Evolutionary conservation across 23 tunicate species (phyloP), one percentile per base, ranked within the genome.

Genomic region (Styela plicata): DNA sequence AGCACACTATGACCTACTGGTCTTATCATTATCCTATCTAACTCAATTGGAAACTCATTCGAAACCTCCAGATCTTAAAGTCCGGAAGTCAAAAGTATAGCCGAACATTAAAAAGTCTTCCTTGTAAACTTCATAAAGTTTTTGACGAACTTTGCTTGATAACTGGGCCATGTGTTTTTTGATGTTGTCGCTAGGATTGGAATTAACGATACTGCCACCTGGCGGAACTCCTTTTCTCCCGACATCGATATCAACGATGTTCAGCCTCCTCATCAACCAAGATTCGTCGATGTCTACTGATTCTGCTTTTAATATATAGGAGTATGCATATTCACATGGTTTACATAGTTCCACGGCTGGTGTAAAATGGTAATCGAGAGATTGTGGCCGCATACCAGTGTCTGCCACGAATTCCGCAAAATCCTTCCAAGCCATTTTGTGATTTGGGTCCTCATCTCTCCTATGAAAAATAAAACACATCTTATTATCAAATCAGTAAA

Each of bases 191-290:
- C 66, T 76, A 1, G 66, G 66, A 44, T 44, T 76, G 18, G 28
- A 7, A 29, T 76, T 76, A 10, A 76, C 81, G 28, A 76, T 24
- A 44, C 81, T 76, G 13, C 81, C 81, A 0, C 81, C 81, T 21
- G 81, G 81, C 44, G 81, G 81, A 25, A 44, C 31, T 27, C 81
- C 81, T 36, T 76, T 52, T 24, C 81, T 21, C 18, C 81, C 81
- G 5, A 76, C 31, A 24, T 29, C 33, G 10, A 76, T 29, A 29
- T 76, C 81, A 13, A 21, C n/a, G 1, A 76, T 52, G 24, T 76
- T 76, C 29, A 76, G 81, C n/a, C 81, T 36, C 0, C 66, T 24
- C 28, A 76, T 16, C 20, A 76, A 65, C 81, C 81, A 76, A 16
- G 63, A 24, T 44, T 76, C 64, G 26, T 76, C 81, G 10, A 21